Conservation (phyloP, 2,113 vertebrate species). For the Planiliza haematocheilus region DNA sequence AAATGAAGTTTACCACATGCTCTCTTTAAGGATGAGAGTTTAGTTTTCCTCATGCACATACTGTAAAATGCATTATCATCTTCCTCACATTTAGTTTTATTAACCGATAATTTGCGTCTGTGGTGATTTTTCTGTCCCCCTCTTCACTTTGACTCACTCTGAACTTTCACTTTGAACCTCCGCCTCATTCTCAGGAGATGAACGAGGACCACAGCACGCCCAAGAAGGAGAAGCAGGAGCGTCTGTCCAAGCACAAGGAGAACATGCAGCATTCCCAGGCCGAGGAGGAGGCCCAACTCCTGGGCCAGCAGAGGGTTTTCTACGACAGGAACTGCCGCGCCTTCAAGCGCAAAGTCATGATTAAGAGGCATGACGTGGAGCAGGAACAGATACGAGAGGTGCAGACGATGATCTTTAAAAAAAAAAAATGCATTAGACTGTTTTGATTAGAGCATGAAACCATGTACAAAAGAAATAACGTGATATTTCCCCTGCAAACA, state of each 20-base stretch:
- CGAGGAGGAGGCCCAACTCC: conserved; percentile 97
- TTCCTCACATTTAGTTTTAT: no score
- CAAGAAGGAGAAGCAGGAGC: conserved; percentile 99
- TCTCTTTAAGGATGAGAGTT: not conserved
- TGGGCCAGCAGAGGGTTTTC: conserved; percentile 95
- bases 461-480: not conserved
- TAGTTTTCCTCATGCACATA: not conserved
- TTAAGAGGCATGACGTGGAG: conserved; percentile 94
- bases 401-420: conserved; percentile 27
- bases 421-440: no score
- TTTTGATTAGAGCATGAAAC: no score
- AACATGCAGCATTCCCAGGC: conserved; percentile 99
- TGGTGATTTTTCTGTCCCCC: not conserved
- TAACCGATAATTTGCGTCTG: no score
- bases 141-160: not conserved
- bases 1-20: conserved; percentile 22
- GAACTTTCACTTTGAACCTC: no score
- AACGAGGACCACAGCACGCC: conserved; percentile 99
- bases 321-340: conserved; percentile 95
- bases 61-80: no score
- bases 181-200: conserved; percentile 88
- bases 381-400: conserved; percentile 98
- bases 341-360: conserved; percentile 95
- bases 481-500: conserved; percentile 22
- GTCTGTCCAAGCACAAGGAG: conserved; percentile 99